phyloP scores from a whole-genome alignment of 2,888 invertebrate species.

The Atethmia centrago region DNA sequence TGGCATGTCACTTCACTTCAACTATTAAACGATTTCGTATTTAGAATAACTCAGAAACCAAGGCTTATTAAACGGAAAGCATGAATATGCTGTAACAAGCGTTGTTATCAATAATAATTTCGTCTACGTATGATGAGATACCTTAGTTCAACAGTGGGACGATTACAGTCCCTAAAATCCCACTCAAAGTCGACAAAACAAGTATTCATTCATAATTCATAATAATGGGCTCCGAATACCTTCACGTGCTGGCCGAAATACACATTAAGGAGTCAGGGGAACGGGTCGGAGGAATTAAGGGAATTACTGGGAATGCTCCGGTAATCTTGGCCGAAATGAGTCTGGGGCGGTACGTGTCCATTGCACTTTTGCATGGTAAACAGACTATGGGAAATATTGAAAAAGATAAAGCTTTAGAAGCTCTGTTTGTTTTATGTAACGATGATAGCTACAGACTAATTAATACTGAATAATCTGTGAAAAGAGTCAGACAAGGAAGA shows the following conservation, averaged over 20 bases:
- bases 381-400: not conserved
- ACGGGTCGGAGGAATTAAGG: constrained; percentile 74
- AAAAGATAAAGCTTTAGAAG: not conserved
- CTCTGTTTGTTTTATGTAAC: not conserved
- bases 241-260: constrained; percentile 65
- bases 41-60: not conserved
- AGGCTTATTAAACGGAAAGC: not conserved
- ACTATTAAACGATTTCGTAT: too few species aligned
- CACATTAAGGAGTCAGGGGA: constrained; percentile 58
- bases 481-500: not conserved
- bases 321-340: constrained; percentile 74
- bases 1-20: too few species aligned
- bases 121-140: not conserved
- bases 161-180: not conserved
- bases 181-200: constrained; percentile 6
- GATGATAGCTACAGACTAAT: not conserved
- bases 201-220: constrained; percentile 32
- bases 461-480: not conserved
- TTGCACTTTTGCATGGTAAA: constrained; percentile 26
- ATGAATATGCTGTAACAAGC: too few species aligned
- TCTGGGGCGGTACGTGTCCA: constrained; percentile 66
- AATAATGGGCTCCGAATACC: constrained; percentile 50
- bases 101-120: not conserved
- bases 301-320: constrained; percentile 75
- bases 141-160: not conserved